A percentile compares a stretch with the other conserved stretches of the same genome.
Evolutionary conservation across 1,140 invertebrate genomes (phyloP).

Genomic region (Temnothorax nylanderi): DNA sequence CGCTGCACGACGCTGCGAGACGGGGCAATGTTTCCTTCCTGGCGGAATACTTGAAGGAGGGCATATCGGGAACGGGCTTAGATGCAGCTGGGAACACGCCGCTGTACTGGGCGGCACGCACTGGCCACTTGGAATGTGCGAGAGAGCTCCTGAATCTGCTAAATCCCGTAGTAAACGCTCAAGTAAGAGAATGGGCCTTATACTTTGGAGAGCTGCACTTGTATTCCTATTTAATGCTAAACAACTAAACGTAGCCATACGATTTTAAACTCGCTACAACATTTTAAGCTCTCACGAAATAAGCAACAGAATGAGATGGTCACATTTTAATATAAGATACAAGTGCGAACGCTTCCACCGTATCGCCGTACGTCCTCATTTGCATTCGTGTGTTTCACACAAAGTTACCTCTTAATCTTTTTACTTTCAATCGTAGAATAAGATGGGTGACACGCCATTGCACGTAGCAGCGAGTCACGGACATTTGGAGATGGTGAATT

Average conservation of each 20-base stretch:
- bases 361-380: not conserved
- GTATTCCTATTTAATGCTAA: not conserved
- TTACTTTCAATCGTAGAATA: slow-evolving; percentile 82
- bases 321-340: not conserved
- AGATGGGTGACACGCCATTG: slow-evolving; percentile 89
- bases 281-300: not conserved
- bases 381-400: not conserved
- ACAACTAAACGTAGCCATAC: not conserved
- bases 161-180: slow-evolving; percentile 84
- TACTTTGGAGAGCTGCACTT: not conserved
- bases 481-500: slow-evolving; percentile 87
- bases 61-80: slow-evolving; percentile 89
- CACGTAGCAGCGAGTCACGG: slow-evolving; percentile 87
- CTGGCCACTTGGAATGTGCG: slow-evolving; percentile 87
- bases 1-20: slow-evolving; percentile 90
- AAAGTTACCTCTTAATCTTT: not conserved
- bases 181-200: slow-evolving; percentile 75
- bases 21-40: slow-evolving; percentile 89
- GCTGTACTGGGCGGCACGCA: slow-evolving; percentile 90
- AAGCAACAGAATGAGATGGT: not conserved
- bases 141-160: slow-evolving; percentile 83
- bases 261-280: not conserved
- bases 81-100: slow-evolving; percentile 90
- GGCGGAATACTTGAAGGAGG: slow-evolving; percentile 88
- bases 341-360: not conserved